These are phyloP conservation scores for Darevskia mixta DNA, from an alignment of 2,797 vertebrate species.

Conservation along the genomic window DNA sequence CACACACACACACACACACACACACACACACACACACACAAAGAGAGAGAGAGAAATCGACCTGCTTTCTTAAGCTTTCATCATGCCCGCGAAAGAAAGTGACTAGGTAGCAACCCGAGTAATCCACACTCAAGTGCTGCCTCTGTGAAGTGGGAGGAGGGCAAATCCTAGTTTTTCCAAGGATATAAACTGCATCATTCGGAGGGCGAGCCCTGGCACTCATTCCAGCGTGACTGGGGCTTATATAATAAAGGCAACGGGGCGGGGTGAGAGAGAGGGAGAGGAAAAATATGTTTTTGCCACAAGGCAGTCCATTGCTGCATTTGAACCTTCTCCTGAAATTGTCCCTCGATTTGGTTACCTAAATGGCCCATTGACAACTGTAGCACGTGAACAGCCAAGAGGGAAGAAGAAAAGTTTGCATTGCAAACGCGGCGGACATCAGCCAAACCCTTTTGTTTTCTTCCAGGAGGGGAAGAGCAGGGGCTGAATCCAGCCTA, in stretches of 20 bases:
- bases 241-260: slow-evolving; percentile 60
- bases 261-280: slow-evolving; percentile 13
- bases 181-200: background rate
- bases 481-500: accelerated
- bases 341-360: background rate
- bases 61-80: slow-evolving; percentile 36
- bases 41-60: slow-evolving; percentile 31
- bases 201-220: slow-evolving; percentile 39
- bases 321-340: slow-evolving; percentile 15
- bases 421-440: slow-evolving; percentile 16
- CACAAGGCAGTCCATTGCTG: slow-evolving; percentile 9
- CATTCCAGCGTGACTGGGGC: slow-evolving; percentile 39
- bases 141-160: accelerated
- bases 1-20: too few relatives aligned
- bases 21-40: too few relatives aligned
- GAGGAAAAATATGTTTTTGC: background rate
- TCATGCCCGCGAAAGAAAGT: background rate
- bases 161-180: background rate
- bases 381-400: background rate
- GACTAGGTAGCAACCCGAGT: background rate
- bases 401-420: background rate
- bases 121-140: background rate
- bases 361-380: background rate
- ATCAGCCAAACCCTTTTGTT: slow-evolving; percentile 21
- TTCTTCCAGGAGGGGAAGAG: background rate